Conservation (phyloP, 2,888 invertebrate species). For the Cheilosia vernalis region DNA sequence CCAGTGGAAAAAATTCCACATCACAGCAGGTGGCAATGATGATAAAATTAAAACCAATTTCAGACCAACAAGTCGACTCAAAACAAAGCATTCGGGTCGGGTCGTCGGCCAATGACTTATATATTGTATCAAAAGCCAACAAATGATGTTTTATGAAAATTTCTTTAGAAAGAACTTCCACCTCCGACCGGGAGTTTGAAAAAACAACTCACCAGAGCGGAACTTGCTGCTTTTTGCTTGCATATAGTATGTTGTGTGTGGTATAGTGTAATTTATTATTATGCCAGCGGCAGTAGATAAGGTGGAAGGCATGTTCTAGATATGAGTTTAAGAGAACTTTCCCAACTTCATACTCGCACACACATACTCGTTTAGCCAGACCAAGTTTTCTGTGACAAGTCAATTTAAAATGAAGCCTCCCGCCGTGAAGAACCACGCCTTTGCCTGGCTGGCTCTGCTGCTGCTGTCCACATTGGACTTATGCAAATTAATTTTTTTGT, state of each 20-base stretch:
- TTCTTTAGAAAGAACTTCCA: constrained; percentile 65
- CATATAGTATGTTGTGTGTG: background rate
- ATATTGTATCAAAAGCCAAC: constrained; percentile 47
- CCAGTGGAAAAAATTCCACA: constrained; percentile 11
- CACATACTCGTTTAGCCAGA: constrained; percentile 15
- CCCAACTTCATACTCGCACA: constrained; percentile 23
- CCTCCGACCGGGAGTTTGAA: constrained; percentile 33
- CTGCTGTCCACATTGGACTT: constrained; percentile 62
- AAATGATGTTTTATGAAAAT: constrained; percentile 75
- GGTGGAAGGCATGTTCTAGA: constrained; percentile 64
- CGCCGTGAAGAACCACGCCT: constrained; percentile 72
- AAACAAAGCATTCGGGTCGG: constrained; percentile 13
- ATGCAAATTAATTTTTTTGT: constrained; percentile 78
- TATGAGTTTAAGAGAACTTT: constrained; percentile 60
- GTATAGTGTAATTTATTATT: constrained; percentile 69
- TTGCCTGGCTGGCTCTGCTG: constrained; percentile 7
- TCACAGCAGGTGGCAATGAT: constrained; percentile 57
- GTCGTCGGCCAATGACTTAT: constrained; percentile 58
- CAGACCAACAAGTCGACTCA: constrained; percentile 56
- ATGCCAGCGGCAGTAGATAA: constrained; percentile 67
- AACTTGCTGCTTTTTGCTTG: constrained; percentile 68
- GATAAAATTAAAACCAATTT: constrained; percentile 70
- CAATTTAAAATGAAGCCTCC: constrained; percentile 72
- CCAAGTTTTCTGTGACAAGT: constrained; percentile 70
- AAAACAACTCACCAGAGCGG: constrained; percentile 64